These are phyloP conservation scores for Rhabdomys dilectus DNA, from an alignment of 2,113 vertebrate genomes.

Conservation along the genomic window DNA sequence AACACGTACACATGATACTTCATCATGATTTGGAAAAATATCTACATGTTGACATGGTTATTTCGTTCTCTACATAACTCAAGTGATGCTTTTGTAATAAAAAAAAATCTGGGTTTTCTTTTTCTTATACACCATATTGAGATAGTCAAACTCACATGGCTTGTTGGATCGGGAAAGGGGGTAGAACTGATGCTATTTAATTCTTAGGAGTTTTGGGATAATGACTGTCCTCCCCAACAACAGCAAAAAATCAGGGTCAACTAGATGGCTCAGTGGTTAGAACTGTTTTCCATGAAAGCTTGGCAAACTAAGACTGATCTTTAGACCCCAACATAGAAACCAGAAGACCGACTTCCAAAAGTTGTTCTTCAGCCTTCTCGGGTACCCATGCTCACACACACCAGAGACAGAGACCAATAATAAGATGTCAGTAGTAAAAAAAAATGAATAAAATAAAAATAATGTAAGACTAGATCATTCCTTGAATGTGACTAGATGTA, in stretches of 20 bases:
- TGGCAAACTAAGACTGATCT: no score
- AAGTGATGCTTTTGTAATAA: background rate
- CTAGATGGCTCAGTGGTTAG: background rate
- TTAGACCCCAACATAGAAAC: background rate
- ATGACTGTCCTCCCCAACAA: background rate
- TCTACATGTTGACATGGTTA: background rate
- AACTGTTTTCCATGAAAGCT: background rate
- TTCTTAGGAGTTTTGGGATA: background rate
- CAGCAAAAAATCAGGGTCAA: background rate
- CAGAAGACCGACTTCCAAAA: background rate
- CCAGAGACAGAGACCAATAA: background rate
- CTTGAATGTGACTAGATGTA: slow-evolving; percentile 3
- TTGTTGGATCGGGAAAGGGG: background rate
- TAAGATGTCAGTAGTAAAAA: background rate
- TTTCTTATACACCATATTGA: slow-evolving; percentile 20
- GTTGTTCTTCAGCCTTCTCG: background rate
- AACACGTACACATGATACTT: background rate
- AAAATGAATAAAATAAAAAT: background rate
- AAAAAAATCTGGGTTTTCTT: slow-evolving; percentile 29
- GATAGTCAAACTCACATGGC: background rate
- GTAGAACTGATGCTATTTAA: background rate
- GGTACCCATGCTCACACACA: background rate
- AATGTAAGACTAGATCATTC: background rate
- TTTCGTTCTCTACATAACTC: slow-evolving; percentile 33
- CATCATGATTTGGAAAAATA: background rate